Conservation (phyloP, 1,140 invertebrate genomes). For the Camponotus floridanus region DNA sequence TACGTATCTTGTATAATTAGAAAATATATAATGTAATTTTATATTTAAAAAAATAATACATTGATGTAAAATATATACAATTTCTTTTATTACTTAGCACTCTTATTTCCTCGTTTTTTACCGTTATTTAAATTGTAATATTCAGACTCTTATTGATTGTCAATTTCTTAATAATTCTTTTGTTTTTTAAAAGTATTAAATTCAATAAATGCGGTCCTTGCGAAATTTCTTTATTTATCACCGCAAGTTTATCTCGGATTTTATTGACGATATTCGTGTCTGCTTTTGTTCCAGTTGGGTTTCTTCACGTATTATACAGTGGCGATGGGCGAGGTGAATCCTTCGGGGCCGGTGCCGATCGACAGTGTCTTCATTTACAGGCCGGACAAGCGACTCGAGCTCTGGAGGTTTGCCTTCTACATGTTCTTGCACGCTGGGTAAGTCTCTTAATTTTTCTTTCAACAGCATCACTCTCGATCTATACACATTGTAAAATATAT, state of each 20-base stretch:
- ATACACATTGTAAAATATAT: neutral
- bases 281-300: slow-evolving; percentile 90
- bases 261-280: slow-evolving; percentile 20
- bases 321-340: slow-evolving; percentile 92
- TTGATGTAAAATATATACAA: no score
- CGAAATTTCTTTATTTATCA: neutral
- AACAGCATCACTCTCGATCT: neutral
- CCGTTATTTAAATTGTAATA: no score
- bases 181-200: neutral
- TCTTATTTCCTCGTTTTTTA: no score
- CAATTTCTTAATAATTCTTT: neutral
- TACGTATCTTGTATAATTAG: no score
- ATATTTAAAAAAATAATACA: no score
- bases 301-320: slow-evolving; percentile 97
- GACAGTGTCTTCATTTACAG: slow-evolving; percentile 97
- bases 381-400: slow-evolving; percentile 95
- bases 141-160: neutral
- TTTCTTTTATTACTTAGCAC: no score
- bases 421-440: slow-evolving; percentile 98
- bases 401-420: slow-evolving; percentile 98
- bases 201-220: neutral
- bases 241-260: neutral
- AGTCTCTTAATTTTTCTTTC: slow-evolving; percentile 79
- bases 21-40: no score
- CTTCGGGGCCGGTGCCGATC: slow-evolving; percentile 95